phyloP scores from a whole-genome alignment of 2,113 vertebrate species.

The Corythoichthys haematopterus region DNA sequence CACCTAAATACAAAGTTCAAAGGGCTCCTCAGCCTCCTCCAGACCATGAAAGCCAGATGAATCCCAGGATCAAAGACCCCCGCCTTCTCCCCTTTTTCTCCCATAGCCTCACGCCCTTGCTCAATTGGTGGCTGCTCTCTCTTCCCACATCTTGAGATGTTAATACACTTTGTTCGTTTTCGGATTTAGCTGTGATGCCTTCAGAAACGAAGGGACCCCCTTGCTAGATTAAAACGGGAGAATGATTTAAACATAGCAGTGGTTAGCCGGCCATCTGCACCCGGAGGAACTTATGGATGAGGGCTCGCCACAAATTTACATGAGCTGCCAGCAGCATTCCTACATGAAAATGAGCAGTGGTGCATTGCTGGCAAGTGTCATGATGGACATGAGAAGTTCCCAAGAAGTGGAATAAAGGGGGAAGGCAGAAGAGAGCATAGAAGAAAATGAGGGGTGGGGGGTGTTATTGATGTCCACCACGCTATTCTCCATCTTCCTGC shows the following conservation, averaged over 20 bases:
- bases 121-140: constrained; percentile 57
- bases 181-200: constrained; percentile 62
- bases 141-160: constrained; percentile 71
- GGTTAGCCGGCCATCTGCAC: constrained; percentile 53
- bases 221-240: constrained; percentile 55
- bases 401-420: constrained; percentile 28
- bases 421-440: constrained; percentile 22
- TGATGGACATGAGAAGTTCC: constrained; percentile 47
- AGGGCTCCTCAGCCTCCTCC: constrained; percentile 74
- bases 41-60: constrained; percentile 79
- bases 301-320: constrained; percentile 52
- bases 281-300: constrained; percentile 32
- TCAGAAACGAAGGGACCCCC: constrained; percentile 55
- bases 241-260: constrained; percentile 62
- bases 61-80: constrained; percentile 73
- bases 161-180: constrained; percentile 69
- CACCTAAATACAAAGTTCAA: constrained; percentile 77
- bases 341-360: constrained; percentile 29
- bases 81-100: constrained; percentile 31
- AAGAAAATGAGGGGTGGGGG: constrained; percentile 35
- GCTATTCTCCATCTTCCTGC: constrained; percentile 55
- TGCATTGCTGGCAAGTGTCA: constrained; percentile 36
- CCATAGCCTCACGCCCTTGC: constrained; percentile 60
- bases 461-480: constrained; percentile 67
- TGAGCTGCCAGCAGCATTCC: constrained; percentile 44